Evolutionary conservation across 2,888 invertebrate genomes (phyloP).

Genomic region (Drosophila gaucha): DNA sequence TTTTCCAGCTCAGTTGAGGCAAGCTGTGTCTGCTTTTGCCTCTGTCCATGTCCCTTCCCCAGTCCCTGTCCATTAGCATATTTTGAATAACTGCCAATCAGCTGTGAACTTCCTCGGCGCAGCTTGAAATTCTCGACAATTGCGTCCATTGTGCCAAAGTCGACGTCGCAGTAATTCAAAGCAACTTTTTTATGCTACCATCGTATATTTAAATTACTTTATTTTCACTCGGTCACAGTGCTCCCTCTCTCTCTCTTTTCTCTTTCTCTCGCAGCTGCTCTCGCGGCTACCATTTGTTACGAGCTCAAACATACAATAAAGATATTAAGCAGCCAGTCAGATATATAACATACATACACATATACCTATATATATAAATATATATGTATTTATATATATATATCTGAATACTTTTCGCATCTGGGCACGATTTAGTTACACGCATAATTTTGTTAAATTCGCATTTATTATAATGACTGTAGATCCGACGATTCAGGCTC

Average conservation of each 20-base stretch:
- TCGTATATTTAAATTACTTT: slow-evolving; percentile 75
- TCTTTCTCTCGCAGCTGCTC: background rate
- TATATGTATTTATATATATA: background rate
- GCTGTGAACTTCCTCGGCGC: slow-evolving; percentile 55
- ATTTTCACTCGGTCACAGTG: slow-evolving; percentile 62
- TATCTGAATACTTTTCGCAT: slow-evolving; percentile 22
- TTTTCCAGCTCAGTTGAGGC: slow-evolving; percentile 62
- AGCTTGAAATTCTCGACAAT: slow-evolving; percentile 56
- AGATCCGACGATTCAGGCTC: slow-evolving; percentile 53
- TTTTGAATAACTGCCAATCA: slow-evolving; percentile 71
- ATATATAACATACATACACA: slow-evolving; percentile 18
- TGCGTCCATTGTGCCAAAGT: slow-evolving; percentile 66
- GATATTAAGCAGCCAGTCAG: slow-evolving; percentile 59
- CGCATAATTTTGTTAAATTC: slow-evolving; percentile 77
- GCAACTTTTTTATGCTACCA: slow-evolving; percentile 48
- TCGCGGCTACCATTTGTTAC: slow-evolving; percentile 52
- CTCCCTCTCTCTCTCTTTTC: background rate
- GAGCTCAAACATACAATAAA: slow-evolving; percentile 60
- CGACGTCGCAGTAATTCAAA: slow-evolving; percentile 60
- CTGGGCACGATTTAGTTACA: slow-evolving; percentile 68
- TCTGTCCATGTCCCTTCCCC: slow-evolving; percentile 3
- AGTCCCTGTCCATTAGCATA: slow-evolving; percentile 46
- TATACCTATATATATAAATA: background rate
- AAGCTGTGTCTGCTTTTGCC: slow-evolving; percentile 21
- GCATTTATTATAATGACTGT: slow-evolving; percentile 74